These are phyloP conservation scores for Halocynthia aurantium DNA, from an alignment of 23 tunicate species.

Conservation along the genomic window DNA sequence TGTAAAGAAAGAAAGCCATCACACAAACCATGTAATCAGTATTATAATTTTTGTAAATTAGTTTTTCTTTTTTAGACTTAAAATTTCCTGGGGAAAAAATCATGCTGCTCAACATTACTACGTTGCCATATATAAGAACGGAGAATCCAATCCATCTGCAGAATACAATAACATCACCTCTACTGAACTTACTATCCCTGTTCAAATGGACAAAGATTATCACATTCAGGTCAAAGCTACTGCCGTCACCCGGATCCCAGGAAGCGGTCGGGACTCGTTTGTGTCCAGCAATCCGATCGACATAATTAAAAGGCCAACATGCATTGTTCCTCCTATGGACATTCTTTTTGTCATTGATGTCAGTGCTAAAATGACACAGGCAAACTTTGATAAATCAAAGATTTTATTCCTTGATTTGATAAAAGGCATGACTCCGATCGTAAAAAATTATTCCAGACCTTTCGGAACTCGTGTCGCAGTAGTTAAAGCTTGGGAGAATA, in stretches of 20 bases:
- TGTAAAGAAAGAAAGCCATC: no score
- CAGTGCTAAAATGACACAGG: neutral
- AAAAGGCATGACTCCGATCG: neutral
- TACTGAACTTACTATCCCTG: neutral
- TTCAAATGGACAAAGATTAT: neutral
- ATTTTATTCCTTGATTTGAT: neutral
- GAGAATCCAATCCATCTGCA: neutral
- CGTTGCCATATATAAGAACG: neutral
- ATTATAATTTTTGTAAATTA: no score
- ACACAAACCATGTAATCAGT: no score
- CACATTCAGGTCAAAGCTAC: neutral
- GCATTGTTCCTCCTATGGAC: slow-evolving; percentile 1
- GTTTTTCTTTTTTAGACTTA: neutral
- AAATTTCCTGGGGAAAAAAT: slow-evolving; percentile 9
- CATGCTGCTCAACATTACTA: slow-evolving; percentile 7
- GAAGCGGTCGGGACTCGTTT: neutral
- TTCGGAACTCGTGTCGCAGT: slow-evolving; percentile 1
- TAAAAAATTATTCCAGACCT: neutral
- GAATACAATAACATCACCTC: slow-evolving; percentile 16
- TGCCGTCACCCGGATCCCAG: slow-evolving; percentile 8
- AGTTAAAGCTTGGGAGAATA: neutral
- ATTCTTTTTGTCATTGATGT: neutral
- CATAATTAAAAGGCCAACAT: neutral
- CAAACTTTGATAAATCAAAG: neutral
- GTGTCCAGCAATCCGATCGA: neutral